Conservation (phyloP, 2,888 invertebrate genomes). For the Xestia rhomboidea region DNA sequence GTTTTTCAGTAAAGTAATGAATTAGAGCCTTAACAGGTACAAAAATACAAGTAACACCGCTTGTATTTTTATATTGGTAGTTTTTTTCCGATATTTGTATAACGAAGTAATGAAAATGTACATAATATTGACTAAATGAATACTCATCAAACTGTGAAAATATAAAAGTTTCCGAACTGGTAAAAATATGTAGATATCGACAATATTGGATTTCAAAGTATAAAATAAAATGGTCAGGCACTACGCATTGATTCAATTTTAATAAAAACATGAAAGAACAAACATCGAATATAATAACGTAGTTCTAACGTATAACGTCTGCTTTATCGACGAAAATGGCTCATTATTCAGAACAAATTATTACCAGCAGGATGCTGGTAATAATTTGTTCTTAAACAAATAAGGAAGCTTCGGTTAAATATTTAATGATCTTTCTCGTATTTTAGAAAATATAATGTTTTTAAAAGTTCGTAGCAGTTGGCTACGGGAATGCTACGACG, state of each 20-base stretch:
- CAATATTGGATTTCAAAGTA: constrained; percentile 9
- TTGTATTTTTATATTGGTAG: constrained; percentile 14
- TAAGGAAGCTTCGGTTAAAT: background rate
- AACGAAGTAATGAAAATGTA: constrained; percentile 38
- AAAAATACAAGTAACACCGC: background rate
- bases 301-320: background rate
- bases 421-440: background rate
- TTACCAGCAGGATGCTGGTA: background rate
- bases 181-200: constrained; percentile 2
- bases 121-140: constrained; percentile 54
- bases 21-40: background rate
- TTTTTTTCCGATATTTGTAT: constrained; percentile 10
- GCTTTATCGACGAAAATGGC: background rate
- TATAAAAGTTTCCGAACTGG: background rate
- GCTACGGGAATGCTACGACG: constrained; percentile 8
- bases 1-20: background rate
- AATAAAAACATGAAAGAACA: background rate
- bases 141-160: constrained; percentile 18
- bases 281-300: background rate
- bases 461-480: background rate
- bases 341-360: background rate
- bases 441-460: background rate
- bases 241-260: background rate
- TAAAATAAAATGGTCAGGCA: background rate
- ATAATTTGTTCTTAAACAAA: too few species aligned